Evolutionary conservation across 2,113 vertebrate species (phyloP).

Genomic region (Crotalus viridis): DNA sequence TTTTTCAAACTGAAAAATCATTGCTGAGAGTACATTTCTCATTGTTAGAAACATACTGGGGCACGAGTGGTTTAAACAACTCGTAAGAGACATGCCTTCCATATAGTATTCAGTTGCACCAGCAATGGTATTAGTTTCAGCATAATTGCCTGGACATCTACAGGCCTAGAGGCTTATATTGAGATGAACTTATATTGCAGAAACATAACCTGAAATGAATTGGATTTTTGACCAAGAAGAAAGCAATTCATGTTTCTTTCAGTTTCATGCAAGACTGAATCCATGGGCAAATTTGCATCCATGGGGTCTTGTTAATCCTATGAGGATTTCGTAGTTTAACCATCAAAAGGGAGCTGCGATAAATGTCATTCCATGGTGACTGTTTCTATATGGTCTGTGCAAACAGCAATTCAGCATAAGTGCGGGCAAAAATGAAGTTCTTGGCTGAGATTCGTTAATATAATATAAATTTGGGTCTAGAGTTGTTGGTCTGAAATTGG

Average conservation of each 20-base stretch:
- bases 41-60: constrained; percentile 13
- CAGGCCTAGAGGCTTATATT: neutral
- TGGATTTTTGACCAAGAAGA: neutral
- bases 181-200: neutral
- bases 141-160: neutral
- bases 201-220: neutral
- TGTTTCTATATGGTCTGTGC: too few species aligned
- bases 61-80: constrained; percentile 17
- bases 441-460: neutral
- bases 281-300: neutral
- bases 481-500: neutral
- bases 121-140: neutral
- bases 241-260: neutral
- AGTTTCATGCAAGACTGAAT: neutral
- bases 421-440: neutral
- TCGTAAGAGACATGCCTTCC: constrained; percentile 2
- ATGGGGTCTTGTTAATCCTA: neutral
- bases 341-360: neutral
- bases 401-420: neutral
- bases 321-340: neutral
- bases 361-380: neutral
- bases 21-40: constrained; percentile 22
- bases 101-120: neutral
- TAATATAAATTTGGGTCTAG: neutral
- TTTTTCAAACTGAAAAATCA: constrained; percentile 40